Evolutionary conservation across 2,113 vertebrate species (phyloP).

Genomic region (Chauna torquata): DNA sequence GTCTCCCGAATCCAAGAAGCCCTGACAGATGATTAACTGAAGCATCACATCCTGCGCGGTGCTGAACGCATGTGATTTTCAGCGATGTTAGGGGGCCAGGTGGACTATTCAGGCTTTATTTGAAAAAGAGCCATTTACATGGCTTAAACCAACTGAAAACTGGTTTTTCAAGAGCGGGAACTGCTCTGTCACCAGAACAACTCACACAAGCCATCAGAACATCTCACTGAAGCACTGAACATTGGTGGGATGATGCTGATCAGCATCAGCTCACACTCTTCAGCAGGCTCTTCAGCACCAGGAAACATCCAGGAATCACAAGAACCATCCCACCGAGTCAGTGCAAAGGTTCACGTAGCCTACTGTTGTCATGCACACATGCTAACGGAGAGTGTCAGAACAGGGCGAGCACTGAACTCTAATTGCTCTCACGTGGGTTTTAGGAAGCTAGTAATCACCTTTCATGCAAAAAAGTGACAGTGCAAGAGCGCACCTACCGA

Average conservation of each 20-base stretch:
- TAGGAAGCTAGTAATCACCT: not conserved
- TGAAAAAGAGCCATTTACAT: not conserved
- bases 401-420: not conserved
- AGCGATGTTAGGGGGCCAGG: not conserved
- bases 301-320: not conserved
- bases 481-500: rapidly evolving
- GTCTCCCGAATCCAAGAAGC: not conserved
- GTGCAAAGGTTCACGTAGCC: not conserved
- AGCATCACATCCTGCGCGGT: not conserved
- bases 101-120: not conserved
- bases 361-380: rapidly evolving
- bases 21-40: not conserved
- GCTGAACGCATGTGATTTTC: rapidly evolving
- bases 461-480: not conserved
- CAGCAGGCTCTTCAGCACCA: not conserved
- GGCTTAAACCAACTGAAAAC: not conserved
- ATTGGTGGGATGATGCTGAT: not conserved
- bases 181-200: not conserved
- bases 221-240: rapidly evolving
- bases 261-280: not conserved
- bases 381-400: not conserved
- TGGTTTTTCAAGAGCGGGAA: not conserved
- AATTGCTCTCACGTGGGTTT: not conserved
- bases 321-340: not conserved
- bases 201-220: rapidly evolving